Conservation (phyloP, 2,113 vertebrate species). For the Platysternon megacephalum region DNA sequence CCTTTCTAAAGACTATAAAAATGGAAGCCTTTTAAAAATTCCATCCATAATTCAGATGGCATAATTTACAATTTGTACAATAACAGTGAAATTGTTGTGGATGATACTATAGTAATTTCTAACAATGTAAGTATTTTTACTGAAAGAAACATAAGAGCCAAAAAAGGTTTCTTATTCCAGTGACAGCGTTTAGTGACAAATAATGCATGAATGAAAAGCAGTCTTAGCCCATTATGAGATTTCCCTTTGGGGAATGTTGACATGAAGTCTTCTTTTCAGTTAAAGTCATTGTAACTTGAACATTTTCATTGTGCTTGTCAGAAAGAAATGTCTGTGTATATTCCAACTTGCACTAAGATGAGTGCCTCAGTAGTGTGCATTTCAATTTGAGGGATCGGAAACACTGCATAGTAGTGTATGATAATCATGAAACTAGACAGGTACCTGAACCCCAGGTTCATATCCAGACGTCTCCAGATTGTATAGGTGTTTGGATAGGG, state of each 20-base stretch:
- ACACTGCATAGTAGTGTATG: background rate
- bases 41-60: conserved; percentile 73
- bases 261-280: conserved; percentile 54
- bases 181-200: conserved; percentile 67
- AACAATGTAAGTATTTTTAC: conserved; percentile 72
- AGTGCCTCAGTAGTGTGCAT: background rate
- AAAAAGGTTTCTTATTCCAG: conserved; percentile 65
- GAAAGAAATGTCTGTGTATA: background rate
- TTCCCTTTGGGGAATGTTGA: conserved; percentile 48
- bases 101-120: conserved; percentile 70
- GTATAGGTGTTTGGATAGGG: background rate
- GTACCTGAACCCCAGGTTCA: background rate
- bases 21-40: conserved; percentile 70
- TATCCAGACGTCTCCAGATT: background rate
- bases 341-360: background rate
- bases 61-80: conserved; percentile 76
- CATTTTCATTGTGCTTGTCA: conserved; percentile 53
- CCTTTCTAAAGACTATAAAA: conserved; percentile 73
- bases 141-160: conserved; percentile 64
- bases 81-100: conserved; percentile 70
- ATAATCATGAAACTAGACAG: background rate
- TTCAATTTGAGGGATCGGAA: background rate
- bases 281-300: conserved; percentile 18
- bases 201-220: conserved; percentile 58
- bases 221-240: conserved; percentile 66